These are phyloP conservation scores for Smutsia gigantea DNA, from an alignment of 2,797 vertebrate genomes.

Conservation along the genomic window DNA sequence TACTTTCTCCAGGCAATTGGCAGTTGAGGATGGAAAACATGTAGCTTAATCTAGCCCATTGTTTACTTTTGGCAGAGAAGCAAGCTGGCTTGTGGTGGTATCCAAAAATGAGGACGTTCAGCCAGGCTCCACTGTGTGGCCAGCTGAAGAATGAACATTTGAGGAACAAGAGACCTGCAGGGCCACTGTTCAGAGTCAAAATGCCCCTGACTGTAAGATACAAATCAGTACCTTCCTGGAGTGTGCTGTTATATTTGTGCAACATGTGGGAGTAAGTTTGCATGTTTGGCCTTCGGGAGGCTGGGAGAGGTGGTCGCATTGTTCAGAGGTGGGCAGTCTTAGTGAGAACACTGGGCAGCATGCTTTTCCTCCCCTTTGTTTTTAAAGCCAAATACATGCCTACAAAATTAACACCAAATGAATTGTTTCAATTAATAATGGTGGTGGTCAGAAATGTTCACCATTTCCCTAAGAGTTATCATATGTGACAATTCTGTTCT, in stretches of 20 bases:
- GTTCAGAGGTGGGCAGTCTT: neutral
- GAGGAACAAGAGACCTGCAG: neutral
- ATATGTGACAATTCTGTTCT: neutral
- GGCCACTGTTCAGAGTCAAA: neutral
- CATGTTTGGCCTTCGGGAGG: neutral
- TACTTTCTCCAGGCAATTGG: constrained; percentile 38
- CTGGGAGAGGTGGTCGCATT: neutral
- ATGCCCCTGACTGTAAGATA: neutral
- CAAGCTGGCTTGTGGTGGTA: neutral
- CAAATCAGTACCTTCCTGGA: neutral
- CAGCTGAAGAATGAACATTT: neutral
- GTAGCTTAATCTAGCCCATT: constrained; percentile 59
- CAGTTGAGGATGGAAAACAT: constrained; percentile 37
- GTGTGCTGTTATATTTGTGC: neutral
- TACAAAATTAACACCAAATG: neutral
- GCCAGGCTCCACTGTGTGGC: neutral
- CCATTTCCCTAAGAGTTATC: neutral
- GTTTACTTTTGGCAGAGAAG: constrained; percentile 62
- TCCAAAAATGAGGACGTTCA: neutral
- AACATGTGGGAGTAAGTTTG: neutral
- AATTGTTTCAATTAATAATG: neutral
- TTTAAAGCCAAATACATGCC: neutral
- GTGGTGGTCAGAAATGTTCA: neutral
- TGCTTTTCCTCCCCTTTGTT: neutral
- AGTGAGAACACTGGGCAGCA: neutral